These are phyloP conservation scores for Mustela lutreola DNA, from an alignment of 2,113 vertebrate genomes.

Conservation along the genomic window DNA sequence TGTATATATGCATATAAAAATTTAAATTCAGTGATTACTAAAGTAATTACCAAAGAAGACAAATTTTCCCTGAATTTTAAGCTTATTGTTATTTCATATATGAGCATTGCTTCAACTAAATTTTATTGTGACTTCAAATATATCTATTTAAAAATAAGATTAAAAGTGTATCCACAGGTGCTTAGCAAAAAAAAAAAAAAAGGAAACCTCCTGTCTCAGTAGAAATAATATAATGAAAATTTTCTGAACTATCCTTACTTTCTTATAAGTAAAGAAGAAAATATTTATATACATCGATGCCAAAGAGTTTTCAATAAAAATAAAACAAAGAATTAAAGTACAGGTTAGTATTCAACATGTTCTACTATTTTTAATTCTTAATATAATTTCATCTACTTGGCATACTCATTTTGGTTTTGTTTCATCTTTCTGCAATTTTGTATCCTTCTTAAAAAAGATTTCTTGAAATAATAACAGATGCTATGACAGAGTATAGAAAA, in stretches of 20 bases:
- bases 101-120: not conserved
- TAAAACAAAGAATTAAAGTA: not conserved
- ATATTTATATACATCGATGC: not conserved
- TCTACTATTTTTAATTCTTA: not conserved
- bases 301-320: not conserved
- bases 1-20: not conserved
- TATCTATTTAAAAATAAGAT: not conserved
- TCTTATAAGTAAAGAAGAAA: not conserved
- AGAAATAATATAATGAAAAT: not conserved
- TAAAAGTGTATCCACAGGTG: not conserved
- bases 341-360: not conserved
- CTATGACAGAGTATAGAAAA: not conserved
- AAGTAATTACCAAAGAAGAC: not conserved
- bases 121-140: constrained; percentile 1
- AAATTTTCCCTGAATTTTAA: not conserved
- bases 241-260: not conserved
- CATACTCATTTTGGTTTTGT: not conserved
- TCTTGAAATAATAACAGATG: not conserved
- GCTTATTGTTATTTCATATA: not conserved
- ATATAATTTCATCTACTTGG: not conserved
- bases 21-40: not conserved
- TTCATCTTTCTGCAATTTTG: not conserved
- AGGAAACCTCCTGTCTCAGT: not conserved
- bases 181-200: not conserved
- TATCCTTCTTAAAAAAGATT: not conserved